These are phyloP conservation scores for Oreonectes daqikongensis DNA, from an alignment of 2,797 vertebrate species.

Conservation along the genomic window DNA sequence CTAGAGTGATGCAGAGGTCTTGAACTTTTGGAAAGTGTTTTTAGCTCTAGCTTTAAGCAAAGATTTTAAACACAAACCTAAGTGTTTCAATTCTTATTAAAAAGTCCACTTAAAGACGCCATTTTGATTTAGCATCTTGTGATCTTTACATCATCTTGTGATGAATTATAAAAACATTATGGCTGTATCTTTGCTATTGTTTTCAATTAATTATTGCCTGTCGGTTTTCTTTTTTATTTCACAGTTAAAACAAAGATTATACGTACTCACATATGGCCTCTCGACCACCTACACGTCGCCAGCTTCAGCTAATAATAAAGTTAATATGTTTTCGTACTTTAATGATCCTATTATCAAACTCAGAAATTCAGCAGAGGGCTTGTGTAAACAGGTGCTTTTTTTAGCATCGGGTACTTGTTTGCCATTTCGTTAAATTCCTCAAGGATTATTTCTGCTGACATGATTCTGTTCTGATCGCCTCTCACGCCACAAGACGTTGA, in stretches of 20 bases:
- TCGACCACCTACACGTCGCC: neutral
- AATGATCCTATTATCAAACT: slow-evolving; percentile 14
- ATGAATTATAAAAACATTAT: neutral
- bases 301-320: slow-evolving; percentile 11
- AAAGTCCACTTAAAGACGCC: neutral
- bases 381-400: neutral
- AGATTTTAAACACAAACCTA: neutral
- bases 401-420: neutral
- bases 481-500: slow-evolving; percentile 29
- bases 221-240: neutral
- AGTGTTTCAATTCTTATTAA: neutral
- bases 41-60: neutral
- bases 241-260: neutral
- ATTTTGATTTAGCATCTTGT: neutral
- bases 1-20: neutral
- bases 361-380: neutral
- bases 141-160: neutral
- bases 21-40: neutral
- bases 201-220: neutral
- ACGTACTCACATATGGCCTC: neutral
- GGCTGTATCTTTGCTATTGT: neutral
- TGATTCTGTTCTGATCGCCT: slow-evolving; percentile 41
- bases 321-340: slow-evolving; percentile 4
- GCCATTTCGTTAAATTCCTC: slow-evolving; percentile 18
- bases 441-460: slow-evolving; percentile 44